Conservation (phyloP, 1,140 invertebrate species). For the Listronotus oregonensis region DNA sequence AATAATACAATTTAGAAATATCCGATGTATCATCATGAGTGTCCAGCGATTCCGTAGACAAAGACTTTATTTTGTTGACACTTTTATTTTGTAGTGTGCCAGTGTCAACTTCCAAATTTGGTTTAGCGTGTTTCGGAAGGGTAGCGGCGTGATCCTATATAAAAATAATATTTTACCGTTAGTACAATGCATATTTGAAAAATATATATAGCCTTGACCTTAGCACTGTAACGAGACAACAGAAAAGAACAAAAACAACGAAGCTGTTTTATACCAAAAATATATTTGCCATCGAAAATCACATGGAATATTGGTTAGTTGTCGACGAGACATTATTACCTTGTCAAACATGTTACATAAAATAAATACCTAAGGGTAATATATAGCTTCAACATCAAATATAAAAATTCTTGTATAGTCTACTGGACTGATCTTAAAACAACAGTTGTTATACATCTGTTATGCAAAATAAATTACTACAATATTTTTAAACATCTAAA, state of each 20-base stretch:
- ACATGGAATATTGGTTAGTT: conserved; percentile 47
- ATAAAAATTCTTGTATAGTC: conserved; percentile 37
- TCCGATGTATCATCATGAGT: not conserved
- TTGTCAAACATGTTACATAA: conserved; percentile 37
- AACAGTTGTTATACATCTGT: conserved; percentile 6
- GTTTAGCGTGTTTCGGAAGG: conserved; percentile 39
- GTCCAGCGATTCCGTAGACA: conserved; percentile 21
- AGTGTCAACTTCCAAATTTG: conserved; percentile 31
- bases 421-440: conserved; percentile 23
- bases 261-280: conserved; percentile 50
- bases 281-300: conserved; percentile 54
- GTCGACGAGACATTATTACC: conserved; percentile 30
- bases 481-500: not conserved
- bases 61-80: conserved; percentile 1
- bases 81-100: conserved; percentile 25
- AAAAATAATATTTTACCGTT: conserved; percentile 10
- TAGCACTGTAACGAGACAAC: not conserved
- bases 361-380: conserved; percentile 40
- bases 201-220: not conserved
- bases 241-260: conserved; percentile 29
- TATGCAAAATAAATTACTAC: not conserved
- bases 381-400: conserved; percentile 42
- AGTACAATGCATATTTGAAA: not conserved
- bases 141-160: conserved; percentile 40
- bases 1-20: not conserved